Conservation (phyloP, 1,140 invertebrate species). For the Magallana ariakensis region DNA sequence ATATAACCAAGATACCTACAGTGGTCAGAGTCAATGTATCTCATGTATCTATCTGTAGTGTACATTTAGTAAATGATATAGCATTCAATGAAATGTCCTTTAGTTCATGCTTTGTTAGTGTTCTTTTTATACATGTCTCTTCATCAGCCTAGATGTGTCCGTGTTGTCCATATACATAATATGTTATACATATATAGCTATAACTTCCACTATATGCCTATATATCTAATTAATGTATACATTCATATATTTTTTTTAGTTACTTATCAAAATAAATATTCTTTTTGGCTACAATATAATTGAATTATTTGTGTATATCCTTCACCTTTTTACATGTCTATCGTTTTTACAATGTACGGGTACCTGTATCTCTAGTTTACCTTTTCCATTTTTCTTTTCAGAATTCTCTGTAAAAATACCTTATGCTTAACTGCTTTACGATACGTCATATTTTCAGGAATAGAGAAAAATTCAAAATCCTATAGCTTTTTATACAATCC, state of each 20-base stretch:
- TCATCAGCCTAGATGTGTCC: no score
- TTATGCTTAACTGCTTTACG: neutral
- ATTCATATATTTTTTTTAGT: no score
- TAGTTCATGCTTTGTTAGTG: neutral
- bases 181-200: no score
- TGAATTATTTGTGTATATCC: neutral
- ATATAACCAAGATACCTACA: neutral
- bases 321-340: neutral
- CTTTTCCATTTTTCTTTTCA: slow-evolving; percentile 43
- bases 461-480: no score
- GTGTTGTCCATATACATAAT: no score
- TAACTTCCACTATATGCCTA: no score
- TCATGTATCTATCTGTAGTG: neutral
- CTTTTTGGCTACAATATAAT: neutral
- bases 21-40: neutral
- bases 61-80: slow-evolving; percentile 14
- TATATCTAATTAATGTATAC: no score
- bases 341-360: neutral
- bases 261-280: no score
- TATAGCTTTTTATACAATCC: no score
- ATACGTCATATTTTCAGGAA: no score
- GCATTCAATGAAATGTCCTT: neutral
- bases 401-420: slow-evolving; percentile 41
- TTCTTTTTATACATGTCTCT: neutral
- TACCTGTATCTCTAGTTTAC: neutral